phyloP scores from a whole-genome alignment of 2,797 vertebrate genomes.

The Chelon auratus region DNA sequence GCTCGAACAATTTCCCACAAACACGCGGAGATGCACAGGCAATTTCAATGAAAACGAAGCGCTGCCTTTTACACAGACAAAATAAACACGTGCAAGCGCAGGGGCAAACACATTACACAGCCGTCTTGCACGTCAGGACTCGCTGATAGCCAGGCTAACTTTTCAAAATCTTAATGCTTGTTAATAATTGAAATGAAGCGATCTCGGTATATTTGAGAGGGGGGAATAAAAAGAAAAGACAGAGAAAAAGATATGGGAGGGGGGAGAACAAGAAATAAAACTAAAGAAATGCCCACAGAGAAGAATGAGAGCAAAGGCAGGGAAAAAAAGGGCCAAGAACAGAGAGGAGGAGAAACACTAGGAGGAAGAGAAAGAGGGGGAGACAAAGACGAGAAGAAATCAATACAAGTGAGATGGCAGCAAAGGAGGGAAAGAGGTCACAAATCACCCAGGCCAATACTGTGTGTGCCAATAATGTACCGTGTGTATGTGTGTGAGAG shows the following conservation, averaged over 20 bases:
- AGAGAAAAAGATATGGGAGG: constrained; percentile 17
- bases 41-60: constrained; percentile 4
- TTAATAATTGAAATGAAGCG: constrained; percentile 67
- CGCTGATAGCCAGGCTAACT: constrained; percentile 54
- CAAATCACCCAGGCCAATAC: constrained; percentile 78
- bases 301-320: constrained; percentile 39
- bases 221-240: constrained; percentile 6
- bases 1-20: constrained; percentile 32
- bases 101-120: constrained; percentile 1
- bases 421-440: constrained; percentile 80
- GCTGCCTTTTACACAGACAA: constrained; percentile 1
- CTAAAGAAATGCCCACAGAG: constrained; percentile 15
- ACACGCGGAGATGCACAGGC: background rate
- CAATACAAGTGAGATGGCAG: constrained; percentile 77
- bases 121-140: constrained; percentile 17
- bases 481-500: constrained; percentile 31
- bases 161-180: constrained; percentile 49
- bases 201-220: constrained; percentile 19
- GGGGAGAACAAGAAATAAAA: background rate
- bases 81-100: constrained; percentile 14
- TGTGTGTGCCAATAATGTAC: constrained; percentile 49
- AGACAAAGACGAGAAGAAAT: constrained; percentile 75
- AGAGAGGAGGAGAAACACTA: constrained; percentile 50
- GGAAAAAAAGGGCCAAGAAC: constrained; percentile 19
- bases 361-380: constrained; percentile 49